Evolutionary conservation across 2,113 vertebrate genomes (phyloP).

Genomic region (Varanus komodoensis): DNA sequence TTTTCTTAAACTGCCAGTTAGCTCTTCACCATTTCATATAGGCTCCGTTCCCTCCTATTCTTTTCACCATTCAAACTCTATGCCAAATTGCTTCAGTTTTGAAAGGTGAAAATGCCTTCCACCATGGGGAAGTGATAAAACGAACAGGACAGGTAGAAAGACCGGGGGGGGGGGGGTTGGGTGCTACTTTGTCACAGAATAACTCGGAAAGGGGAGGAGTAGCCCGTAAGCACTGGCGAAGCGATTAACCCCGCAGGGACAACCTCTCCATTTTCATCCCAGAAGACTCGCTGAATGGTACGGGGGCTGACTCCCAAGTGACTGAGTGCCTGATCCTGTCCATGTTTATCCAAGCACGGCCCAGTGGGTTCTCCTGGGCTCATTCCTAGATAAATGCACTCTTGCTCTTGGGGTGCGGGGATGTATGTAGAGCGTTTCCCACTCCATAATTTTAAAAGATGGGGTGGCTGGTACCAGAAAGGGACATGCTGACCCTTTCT

Average conservation of each 20-base stretch:
- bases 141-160: too few relatives aligned
- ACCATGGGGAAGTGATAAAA: not conserved
- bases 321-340: not conserved
- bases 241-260: too few relatives aligned
- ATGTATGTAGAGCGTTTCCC: not conserved
- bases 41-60: not conserved
- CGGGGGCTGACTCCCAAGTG: not conserved
- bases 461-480: not conserved
- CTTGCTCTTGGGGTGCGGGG: not conserved
- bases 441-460: not conserved
- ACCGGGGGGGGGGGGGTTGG: accelerated
- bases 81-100: not conserved
- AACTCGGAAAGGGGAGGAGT: not conserved
- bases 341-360: not conserved
- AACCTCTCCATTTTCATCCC: not conserved
- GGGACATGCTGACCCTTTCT: not conserved
- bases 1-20: not conserved
- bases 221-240: too few relatives aligned
- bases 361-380: not conserved
- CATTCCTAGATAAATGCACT: not conserved
- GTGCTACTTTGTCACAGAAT: not conserved
- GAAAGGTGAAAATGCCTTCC: not conserved
- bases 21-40: not conserved
- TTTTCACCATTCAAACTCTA: not conserved
- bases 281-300: not conserved